A percentile compares a stretch with the other conserved stretches of the same genome.
phyloP scores from a whole-genome alignment of 2,888 invertebrate species.

The Eucera pruinosa region DNA sequence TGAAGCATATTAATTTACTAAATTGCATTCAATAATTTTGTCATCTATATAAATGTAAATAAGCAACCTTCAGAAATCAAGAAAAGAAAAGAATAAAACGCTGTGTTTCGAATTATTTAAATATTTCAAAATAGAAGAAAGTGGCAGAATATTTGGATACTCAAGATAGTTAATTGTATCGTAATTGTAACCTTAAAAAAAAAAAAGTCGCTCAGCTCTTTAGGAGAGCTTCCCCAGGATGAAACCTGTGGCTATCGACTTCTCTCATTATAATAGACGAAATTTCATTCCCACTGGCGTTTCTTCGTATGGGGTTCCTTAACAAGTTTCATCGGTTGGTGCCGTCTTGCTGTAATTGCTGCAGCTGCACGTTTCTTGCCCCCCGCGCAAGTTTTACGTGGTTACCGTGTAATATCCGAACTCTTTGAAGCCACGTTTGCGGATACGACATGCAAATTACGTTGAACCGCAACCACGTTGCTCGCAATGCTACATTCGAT shows the following conservation, averaged over 20 bases:
- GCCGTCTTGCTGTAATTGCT: slow-evolving; percentile 50
- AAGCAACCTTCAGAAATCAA: no score
- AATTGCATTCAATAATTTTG: no score
- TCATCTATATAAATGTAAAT: no score
- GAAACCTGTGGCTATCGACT: slow-evolving; percentile 12
- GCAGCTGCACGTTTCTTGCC: slow-evolving; percentile 17
- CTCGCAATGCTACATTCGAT: slow-evolving; percentile 23
- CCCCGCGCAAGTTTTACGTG: slow-evolving; percentile 28
- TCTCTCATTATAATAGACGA: slow-evolving; percentile 23
- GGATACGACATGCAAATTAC: slow-evolving; percentile 40
- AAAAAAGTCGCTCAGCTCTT: no score
- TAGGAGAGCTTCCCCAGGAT: no score
- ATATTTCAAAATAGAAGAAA: no score
- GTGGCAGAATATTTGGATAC: no score
- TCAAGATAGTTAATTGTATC: no score
- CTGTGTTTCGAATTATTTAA: no score
- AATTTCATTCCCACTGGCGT: slow-evolving; percentile 20
- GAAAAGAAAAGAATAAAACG: no score
- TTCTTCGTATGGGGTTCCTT: slow-evolving; percentile 8
- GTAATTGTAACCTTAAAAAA: no score
- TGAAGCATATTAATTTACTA: no score
- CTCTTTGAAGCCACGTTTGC: slow-evolving; percentile 42
- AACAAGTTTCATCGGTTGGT: neutral
- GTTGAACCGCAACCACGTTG: slow-evolving; percentile 37
- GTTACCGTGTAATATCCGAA: slow-evolving; percentile 44